Evolutionary conservation across 1,140 invertebrate species (phyloP), one percentile per base, ranked within the genome.

Genomic region (Steinernema feltiae): DNA sequence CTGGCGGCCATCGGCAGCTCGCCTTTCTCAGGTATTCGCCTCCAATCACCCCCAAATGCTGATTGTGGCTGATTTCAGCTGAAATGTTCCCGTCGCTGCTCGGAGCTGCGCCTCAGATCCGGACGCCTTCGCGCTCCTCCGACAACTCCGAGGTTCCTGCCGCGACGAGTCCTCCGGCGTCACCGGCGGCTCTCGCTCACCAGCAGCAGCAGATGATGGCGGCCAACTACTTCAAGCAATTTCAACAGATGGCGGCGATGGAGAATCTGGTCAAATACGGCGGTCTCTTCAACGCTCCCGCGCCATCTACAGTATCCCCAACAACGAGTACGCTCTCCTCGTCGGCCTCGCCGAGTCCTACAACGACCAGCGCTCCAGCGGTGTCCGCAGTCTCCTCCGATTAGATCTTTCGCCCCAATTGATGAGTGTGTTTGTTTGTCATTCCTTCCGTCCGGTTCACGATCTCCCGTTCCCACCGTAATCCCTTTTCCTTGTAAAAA

Each of bases 261-360:
- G 53, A 63, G 53, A 63, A 63, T 63, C 53, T 63, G 53, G 53
- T 63, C 12, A 63, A 63, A 27, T 63, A 27, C 53, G 24, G 53
- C 53, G 53, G 53, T 27, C 53, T 63, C 15, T 63, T 63, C 24
- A 12, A 63, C 12, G 35, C 35, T 7, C 35, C 35, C 35, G 7
- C 18, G 35, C 35, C 35, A 41, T 21, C 53, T 3, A 27, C 24
- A 12, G 53, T 21, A 3, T 21, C 53, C 15, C 7, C 53, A 3
- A 15, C 53, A 3, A 7, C 53, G 53, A 63, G 3, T n/a, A 17
- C 15, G 7, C 2, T 3, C 53, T 15, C 53, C 53, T 17, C 12
- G 3, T 63, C 41, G 41, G n/a, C 7, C 7, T 15, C 53, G 7
- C 2, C 53, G 15, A 63, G 53, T 27, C 53, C 53, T 3, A 63